phyloP scores from a whole-genome alignment of 2,113 vertebrate species.

The Macroglossus sobrinus region DNA sequence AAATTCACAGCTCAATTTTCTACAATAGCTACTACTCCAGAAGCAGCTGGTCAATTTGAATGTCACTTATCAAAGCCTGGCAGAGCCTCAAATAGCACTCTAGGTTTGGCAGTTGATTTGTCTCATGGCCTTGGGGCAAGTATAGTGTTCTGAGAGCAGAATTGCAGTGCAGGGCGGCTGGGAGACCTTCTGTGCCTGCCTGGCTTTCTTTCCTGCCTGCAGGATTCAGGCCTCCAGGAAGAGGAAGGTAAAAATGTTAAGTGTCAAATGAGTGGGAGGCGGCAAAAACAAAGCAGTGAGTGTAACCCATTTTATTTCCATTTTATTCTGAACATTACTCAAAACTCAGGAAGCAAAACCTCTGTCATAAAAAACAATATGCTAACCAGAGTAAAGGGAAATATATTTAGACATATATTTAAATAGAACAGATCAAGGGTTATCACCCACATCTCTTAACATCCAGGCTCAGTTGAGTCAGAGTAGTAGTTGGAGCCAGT shows the following conservation, averaged over 20 bases:
- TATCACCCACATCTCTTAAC: not conserved
- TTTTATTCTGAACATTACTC: not conserved
- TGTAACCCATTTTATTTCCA: not conserved
- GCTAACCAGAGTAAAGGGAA: not conserved
- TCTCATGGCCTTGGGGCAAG: not conserved
- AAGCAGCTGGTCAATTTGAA: not conserved
- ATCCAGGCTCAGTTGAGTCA: not conserved
- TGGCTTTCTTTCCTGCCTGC: not conserved
- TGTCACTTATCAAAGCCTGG: not conserved
- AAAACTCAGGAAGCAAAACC: not conserved
- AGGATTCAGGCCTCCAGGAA: not conserved
- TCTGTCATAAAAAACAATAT: not conserved
- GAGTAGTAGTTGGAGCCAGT: not conserved
- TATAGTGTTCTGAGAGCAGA: not conserved
- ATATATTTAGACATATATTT: not conserved
- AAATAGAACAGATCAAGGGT: not conserved
- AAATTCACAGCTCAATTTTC: not conserved
- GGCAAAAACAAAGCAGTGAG: not conserved
- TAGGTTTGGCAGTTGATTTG: not conserved
- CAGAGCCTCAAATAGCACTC: not conserved
- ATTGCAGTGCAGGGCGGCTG: not conserved
- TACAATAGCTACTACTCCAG: not conserved
- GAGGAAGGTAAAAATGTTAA: not conserved
- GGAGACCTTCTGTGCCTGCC: not conserved
- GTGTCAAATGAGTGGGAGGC: not conserved